A percentile compares a stretch with the other conserved stretches of the same genome.
These are phyloP conservation scores for Penelope pileata DNA, from an alignment of 2,113 vertebrate species.

Conservation along the genomic window DNA sequence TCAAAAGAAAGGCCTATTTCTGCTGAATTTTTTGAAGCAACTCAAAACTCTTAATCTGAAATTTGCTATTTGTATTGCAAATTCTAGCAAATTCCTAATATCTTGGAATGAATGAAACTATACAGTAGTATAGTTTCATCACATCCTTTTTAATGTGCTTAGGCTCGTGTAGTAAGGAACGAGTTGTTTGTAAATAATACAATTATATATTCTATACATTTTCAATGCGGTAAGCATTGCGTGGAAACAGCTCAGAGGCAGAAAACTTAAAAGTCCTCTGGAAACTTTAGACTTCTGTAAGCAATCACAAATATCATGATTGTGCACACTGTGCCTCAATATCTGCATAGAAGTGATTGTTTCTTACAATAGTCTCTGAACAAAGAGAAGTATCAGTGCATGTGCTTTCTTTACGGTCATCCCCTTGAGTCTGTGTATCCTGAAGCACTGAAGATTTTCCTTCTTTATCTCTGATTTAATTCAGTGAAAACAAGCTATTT, in stretches of 20 bases:
- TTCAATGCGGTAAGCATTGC: background rate
- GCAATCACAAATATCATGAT: background rate
- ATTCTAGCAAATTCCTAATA: background rate
- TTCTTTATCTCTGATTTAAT: background rate
- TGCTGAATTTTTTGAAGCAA: background rate
- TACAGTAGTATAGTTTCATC: background rate
- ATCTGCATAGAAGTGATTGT: background rate
- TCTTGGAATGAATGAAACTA: background rate
- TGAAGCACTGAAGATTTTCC: background rate
- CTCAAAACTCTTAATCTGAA: background rate
- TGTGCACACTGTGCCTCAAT: background rate
- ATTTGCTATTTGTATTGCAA: background rate
- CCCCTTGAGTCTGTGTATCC: background rate
- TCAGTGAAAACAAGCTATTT: background rate
- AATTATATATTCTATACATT: background rate
- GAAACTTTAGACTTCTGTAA: background rate
- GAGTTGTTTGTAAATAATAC: background rate
- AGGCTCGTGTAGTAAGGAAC: background rate
- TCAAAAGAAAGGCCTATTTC: background rate
- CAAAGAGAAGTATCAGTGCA: background rate
- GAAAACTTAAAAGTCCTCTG: accelerated
- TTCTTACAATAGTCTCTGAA: background rate
- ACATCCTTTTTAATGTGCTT: background rate
- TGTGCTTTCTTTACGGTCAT: background rate
- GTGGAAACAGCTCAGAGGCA: background rate